Base-by-base conservation (phyloP, 2,113 vertebrate species). In the Calidris pugnax region DNA sequence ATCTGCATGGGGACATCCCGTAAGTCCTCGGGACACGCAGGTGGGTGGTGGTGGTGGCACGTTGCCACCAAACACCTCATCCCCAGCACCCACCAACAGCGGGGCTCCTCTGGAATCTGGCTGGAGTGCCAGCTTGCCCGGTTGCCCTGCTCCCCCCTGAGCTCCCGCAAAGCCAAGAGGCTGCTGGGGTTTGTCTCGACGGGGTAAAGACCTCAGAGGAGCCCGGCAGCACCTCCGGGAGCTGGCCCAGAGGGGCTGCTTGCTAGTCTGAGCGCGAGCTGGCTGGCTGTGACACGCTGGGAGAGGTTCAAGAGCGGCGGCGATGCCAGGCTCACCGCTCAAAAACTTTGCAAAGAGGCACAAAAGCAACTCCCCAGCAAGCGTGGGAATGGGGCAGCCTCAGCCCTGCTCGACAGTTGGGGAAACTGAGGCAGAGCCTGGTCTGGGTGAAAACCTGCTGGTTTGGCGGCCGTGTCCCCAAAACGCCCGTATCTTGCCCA, bases 401-500 rank as follows among this genome's bases (percentile, higher is more conserved):
- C 69, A 20, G 60, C 50, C 55, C 50, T 0, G 0, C 27, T 26
- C 0, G 0, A n/a, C 47, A 28, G n/a, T 28, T 30, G 74, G 35
- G 78, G 78, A 91, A 87, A 95, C 89, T 35, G 79, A 95, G 91
- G 77, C 87, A 92, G 26, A 35, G 60, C 7, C 2, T 0, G 0
- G 69, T 4, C 28, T 3, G 7, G 47, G 68, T 39, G 55, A 86
- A 39, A 68, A 56, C 23, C 62, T 2, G 0, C 21, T 6, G 1
- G 21, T 19, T 14, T n/a, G 10, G 47, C 39, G 62, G n/a, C 43
- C 0, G 9, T 12, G 20, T 55, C 64, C 60, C 69, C 22, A 13
- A 1, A 86, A 80, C 0, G 1, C 45, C 73, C 1, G 0, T 5
- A 11, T 32, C 33, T 53, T 14, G 45, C 28, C 41, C 0, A 0